Evolutionary conservation across 2,888 invertebrate genomes (phyloP).

Genomic region (Thumatha senex): DNA sequence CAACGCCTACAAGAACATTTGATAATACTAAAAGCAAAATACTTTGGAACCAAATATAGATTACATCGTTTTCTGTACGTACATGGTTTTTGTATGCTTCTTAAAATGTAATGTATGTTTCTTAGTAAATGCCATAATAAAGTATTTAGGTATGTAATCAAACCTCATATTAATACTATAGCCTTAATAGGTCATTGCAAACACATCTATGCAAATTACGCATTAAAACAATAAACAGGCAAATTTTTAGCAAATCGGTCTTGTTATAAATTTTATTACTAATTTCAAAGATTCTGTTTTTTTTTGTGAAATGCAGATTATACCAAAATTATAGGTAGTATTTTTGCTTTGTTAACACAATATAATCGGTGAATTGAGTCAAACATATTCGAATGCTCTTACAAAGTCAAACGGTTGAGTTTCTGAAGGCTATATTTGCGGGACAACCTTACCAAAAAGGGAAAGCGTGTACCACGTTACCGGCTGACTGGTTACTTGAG

Average conservation of each 20-base stretch:
- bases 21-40: neutral
- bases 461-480: slow-evolving; percentile 63
- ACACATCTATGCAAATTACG: slow-evolving; percentile 24
- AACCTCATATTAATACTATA: slow-evolving; percentile 1
- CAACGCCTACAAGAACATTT: neutral
- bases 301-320: too few relatives aligned
- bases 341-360: too few relatives aligned
- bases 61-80: neutral
- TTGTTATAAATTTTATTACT: too few relatives aligned
- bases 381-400: slow-evolving; percentile 6
- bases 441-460: slow-evolving; percentile 54
- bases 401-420: slow-evolving; percentile 12
- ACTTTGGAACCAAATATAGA: neutral
- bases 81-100: neutral
- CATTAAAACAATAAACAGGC: slow-evolving; percentile 25
- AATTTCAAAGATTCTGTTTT: too few relatives aligned
- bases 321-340: neutral
- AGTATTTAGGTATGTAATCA: neutral
- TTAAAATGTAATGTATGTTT: too few relatives aligned
- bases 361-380: neutral
- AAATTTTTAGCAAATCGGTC: too few relatives aligned
- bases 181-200: slow-evolving; percentile 14
- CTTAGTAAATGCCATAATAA: too few relatives aligned
- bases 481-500: slow-evolving; percentile 17
- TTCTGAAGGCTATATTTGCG: slow-evolving; percentile 11